Percentiles rank a stretch among this genome's conserved stretches.
Conservation (phyloP, 2,888 invertebrate species). For the Agrenia bidenticulata region DNA sequence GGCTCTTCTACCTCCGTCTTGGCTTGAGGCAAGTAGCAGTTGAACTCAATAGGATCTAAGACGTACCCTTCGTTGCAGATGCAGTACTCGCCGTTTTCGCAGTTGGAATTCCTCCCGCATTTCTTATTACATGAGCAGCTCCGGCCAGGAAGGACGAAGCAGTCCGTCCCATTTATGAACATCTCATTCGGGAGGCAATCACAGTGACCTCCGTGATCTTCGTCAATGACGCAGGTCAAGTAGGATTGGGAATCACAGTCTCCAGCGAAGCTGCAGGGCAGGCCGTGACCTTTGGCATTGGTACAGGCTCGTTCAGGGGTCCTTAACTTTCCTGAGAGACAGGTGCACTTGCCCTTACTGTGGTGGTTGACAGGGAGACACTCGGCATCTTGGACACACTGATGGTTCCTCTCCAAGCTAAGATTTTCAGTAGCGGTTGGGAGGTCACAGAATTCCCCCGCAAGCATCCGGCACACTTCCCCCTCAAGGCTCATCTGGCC, state of each 20-base stretch:
- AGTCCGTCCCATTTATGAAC: conserved; percentile 21
- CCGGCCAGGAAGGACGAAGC: conserved; percentile 17
- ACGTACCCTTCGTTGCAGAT: conserved; percentile 12
- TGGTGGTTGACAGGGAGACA: not conserved
- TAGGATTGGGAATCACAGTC: conserved; percentile 21
- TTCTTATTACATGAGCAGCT: conserved; percentile 11
- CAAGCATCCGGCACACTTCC: conserved; percentile 14
- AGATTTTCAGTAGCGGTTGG: not conserved
- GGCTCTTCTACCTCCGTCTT: too few species aligned
- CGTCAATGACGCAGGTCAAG: conserved; percentile 20
- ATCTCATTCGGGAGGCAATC: conserved; percentile 16
- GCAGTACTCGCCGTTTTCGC: conserved; percentile 22
- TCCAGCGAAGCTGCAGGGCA: conserved; percentile 10
- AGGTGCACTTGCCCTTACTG: conserved; percentile 10
- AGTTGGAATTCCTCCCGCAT: conserved; percentile 18
- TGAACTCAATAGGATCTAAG: not conserved
- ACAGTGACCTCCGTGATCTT: conserved; percentile 20
- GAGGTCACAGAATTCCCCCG: conserved; percentile 23
- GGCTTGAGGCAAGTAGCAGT: not conserved
- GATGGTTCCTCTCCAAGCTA: not conserved
- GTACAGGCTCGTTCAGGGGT: conserved; percentile 7
- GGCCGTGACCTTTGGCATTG: conserved; percentile 14
- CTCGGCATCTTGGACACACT: conserved; percentile 19
- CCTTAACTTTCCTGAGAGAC: not conserved
- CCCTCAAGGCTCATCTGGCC: conserved; percentile 23